phyloP scores from a whole-genome alignment of 2,888 invertebrate genomes.

The Diplazon laetatorius region DNA sequence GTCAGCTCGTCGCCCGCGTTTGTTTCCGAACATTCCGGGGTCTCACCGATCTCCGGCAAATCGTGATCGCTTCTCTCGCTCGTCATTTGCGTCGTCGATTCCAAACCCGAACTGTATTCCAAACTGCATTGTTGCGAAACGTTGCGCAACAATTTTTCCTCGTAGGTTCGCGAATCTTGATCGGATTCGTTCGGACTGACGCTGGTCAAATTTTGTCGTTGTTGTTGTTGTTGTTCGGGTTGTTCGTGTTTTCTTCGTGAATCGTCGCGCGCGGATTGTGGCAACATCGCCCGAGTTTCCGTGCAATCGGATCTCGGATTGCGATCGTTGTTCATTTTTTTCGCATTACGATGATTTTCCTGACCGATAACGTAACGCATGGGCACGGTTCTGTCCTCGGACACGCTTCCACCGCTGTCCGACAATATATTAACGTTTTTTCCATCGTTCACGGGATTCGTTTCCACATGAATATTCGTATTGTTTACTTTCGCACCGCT shows the following conservation, averaged over 20 bases:
- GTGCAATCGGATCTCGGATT: constrained; percentile 52
- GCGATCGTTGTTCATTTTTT: constrained; percentile 73
- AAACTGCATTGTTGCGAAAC: constrained; percentile 89
- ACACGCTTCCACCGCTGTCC: constrained; percentile 84
- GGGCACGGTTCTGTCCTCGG: constrained; percentile 76
- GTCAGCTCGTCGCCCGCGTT: constrained; percentile 52
- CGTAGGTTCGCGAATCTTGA: constrained; percentile 75
- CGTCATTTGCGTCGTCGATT: constrained; percentile 77
- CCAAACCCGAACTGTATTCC: constrained; percentile 86
- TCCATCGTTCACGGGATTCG: constrained; percentile 85
- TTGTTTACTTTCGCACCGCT: constrained; percentile 91
- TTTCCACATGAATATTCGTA: constrained; percentile 90
- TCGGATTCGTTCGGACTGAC: constrained; percentile 76
- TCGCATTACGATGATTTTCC: constrained; percentile 74
- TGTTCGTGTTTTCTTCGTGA: constrained; percentile 78
- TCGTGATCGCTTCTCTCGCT: constrained; percentile 80
- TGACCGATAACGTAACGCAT: constrained; percentile 81
- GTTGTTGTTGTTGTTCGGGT: no score
- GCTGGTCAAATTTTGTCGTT: constrained; percentile 73
- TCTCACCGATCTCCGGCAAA: constrained; percentile 78
- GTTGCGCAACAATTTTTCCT: constrained; percentile 84
- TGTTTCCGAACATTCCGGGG: constrained; percentile 67
- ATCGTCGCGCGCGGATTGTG: constrained; percentile 44
- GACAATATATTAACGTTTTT: constrained; percentile 87
- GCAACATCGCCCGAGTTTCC: constrained; percentile 53